phyloP scores from a whole-genome alignment of 2,888 invertebrate species.

The Polydrusus pterygomalis region DNA sequence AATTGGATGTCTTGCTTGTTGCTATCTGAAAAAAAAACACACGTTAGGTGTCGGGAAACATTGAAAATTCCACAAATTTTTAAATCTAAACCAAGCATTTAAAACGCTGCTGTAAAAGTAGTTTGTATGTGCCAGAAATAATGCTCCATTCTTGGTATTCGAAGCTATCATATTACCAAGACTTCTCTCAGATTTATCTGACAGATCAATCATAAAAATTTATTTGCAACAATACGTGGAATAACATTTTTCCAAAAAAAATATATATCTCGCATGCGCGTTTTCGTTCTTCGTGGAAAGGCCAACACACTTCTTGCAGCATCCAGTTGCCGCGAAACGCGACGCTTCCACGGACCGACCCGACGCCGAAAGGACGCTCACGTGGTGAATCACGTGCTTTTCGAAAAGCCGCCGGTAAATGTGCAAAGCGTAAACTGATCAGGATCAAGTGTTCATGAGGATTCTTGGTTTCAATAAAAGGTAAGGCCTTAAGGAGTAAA shows the following conservation, averaged over 20 bases:
- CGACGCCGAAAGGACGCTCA: slow-evolving; percentile 49
- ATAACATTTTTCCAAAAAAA: slow-evolving; percentile 1
- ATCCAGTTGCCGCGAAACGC: slow-evolving; percentile 69
- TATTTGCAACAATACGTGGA: not conserved
- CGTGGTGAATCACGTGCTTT: slow-evolving; percentile 54
- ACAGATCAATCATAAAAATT: not conserved
- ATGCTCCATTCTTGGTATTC: too few relatives aligned
- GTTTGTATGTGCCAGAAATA: too few relatives aligned
- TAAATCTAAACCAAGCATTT: too few relatives aligned
- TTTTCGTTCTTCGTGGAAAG: slow-evolving; percentile 59
- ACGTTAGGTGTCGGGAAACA: too few relatives aligned
- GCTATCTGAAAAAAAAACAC: too few relatives aligned
- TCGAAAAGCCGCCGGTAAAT: slow-evolving; percentile 25
- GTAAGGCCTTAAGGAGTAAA: not conserved
- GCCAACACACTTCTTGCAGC: slow-evolving; percentile 66
- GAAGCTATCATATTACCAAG: not conserved
- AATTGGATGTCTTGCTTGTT: too few relatives aligned
- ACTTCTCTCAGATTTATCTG: not conserved
- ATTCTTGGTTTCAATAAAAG: slow-evolving; percentile 24
- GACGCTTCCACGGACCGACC: slow-evolving; percentile 57
- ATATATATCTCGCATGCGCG: slow-evolving; percentile 62
- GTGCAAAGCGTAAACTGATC: slow-evolving; percentile 36
- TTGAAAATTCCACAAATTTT: too few relatives aligned
- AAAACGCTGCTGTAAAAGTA: too few relatives aligned
- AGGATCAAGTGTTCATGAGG: slow-evolving; percentile 47